Evolutionary conservation across 1,140 invertebrate genomes (phyloP), one percentile per base, ranked within the genome.

Genomic region (Trichomalopsis sarcophagae): DNA sequence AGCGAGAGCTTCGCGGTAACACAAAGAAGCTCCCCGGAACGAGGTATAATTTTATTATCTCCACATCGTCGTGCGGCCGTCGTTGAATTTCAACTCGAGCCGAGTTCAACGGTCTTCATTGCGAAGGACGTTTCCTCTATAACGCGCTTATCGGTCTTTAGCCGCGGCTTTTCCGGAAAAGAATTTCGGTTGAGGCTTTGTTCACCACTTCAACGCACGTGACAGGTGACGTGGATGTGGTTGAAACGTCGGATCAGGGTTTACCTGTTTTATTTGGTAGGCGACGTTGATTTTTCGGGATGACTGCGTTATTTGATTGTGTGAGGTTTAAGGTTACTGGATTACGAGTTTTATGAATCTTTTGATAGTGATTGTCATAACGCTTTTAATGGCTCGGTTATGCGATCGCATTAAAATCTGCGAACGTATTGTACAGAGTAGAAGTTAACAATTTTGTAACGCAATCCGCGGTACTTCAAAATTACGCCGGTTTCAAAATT

Each of bases 31-130:
- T 69, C 23, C 1, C 66, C 21, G n/a, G 6, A 69, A 27, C 10
- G 40, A 44, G 23, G 50, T 55, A 55, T 69, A 69, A 69, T 69
- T 69, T 23, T 69, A 69, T 23, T 69, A 69, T 69, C 23, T 69
- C 66, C 66, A 7, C 50, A 55, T 55, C 50, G 50, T 66, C 62
- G 66, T 27, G 66, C 21, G 66, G 66, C 27, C 66, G 23, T 69
- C 66, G 27, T 69, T 69, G 27, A 69, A 69, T 69, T 69, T 69
- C 66, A 27, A 69, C 66, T 69, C 11, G 50, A 11, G 0, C 27
- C 66, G 66, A 27, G 66, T 69, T 69, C 66, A 69, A 69, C 23
- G 27, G 21, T 27, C 66, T 27, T 10, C 66, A 23, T 69, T 27
- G 66, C 66, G 66, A 69, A 23, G 66, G 23, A 27, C 14, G 10